Conservation (phyloP, 2,113 vertebrate species). For the Myotis davidii region DNA sequence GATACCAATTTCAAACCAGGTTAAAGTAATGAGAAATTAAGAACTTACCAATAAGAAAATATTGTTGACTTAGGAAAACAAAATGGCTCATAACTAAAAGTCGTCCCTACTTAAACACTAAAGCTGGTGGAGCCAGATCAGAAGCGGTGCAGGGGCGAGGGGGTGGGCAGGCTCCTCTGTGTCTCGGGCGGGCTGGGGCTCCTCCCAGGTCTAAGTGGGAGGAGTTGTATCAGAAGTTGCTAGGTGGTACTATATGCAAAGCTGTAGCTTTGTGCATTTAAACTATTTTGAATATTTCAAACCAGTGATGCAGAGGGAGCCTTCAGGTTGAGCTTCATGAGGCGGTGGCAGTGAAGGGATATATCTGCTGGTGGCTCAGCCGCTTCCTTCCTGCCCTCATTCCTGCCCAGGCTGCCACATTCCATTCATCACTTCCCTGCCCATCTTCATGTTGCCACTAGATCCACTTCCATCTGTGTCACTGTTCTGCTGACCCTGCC, state of each 20-base stretch:
- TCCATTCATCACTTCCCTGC: rapidly evolving
- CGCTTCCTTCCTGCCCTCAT: neutral
- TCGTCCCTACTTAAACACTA: rapidly evolving
- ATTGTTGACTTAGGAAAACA: neutral
- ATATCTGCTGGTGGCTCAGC: neutral
- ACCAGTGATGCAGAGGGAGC: too few species aligned
- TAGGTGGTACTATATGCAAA: rapidly evolving
- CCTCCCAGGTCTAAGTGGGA: rapidly evolving
- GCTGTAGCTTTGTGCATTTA: too few species aligned
- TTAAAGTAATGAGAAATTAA: neutral
- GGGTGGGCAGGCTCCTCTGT: neutral
- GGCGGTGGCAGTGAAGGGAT: neutral
- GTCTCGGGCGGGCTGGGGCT: neutral
- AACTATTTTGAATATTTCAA: neutral
- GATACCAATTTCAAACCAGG: neutral
- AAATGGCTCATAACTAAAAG: rapidly evolving
- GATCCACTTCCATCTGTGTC: rapidly evolving
- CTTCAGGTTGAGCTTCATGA: too few species aligned
- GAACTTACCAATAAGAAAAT: neutral
- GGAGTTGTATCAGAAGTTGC: rapidly evolving
- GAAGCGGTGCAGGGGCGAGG: too few species aligned
- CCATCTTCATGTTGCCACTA: rapidly evolving
- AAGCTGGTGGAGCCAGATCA: neutral
- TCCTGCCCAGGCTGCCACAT: rapidly evolving
- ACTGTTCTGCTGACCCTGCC: neutral